Evolutionary conservation across 2,113 vertebrate species (phyloP), one percentile per base, ranked within the genome.

Genomic region (Platichthys flesus): DNA sequence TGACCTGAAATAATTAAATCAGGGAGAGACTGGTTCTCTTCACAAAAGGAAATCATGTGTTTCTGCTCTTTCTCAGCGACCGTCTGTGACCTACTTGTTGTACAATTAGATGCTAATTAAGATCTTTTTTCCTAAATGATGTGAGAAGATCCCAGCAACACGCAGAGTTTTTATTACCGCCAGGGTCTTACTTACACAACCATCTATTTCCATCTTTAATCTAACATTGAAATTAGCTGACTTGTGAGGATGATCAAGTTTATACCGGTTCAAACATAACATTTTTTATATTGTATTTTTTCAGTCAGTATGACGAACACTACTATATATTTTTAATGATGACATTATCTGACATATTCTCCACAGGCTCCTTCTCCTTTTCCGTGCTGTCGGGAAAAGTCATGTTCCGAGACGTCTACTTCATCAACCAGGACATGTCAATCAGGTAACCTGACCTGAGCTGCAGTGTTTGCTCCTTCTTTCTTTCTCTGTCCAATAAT

Each of bases 381-480:
- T 99, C 97, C 49, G 97, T 99, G 81, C 95, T 99, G 60, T 99
- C 98, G 45, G 98, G 98, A 79, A 99, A 99, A 93, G 91, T 99
- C 92, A 99, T 99, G 98, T 97, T 99, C 91, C 95, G 98, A 64
- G 98, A 99, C 82, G 98, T 99, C 81, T 99, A 99, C 93, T 99
- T 94, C 85, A 98, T 99, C 91, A 97, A 97, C 78, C 94, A 97
- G 88, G 98, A 99, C 91, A 95, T 98, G 97, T 99, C 98, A 63
- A 96, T 99, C 93, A 97, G 98, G 98, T 99, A 95, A 91, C 55
- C 69, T 20, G 21, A 62, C 14, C 31, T 7, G 21, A 23, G 57
- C 61, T 51, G 42, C 55, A 1, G 21, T 45, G 5, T 24, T 31
- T 47, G 55, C 9, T 10, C n/a, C 61, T 45, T 4, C 35, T 23